Percentiles rank a stretch among this genome's conserved stretches.
Evolutionary conservation across 2,113 vertebrate genomes (phyloP).

Genomic region (Ageneiosus marmoratus): DNA sequence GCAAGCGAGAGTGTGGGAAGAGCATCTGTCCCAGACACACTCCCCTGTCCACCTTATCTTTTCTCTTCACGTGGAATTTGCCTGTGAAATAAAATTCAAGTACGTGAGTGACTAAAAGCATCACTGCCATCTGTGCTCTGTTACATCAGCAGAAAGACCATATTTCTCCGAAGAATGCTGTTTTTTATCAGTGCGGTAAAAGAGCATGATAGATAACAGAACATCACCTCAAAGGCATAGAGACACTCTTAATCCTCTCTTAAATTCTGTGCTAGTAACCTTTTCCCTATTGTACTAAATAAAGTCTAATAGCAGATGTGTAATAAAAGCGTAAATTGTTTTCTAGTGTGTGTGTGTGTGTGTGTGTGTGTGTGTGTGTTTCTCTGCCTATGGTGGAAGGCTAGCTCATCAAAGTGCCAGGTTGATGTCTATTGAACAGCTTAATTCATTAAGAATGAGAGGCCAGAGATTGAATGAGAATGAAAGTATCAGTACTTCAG

Average conservation of each 20-base stretch:
- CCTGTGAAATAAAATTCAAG: constrained; percentile 36
- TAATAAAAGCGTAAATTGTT: background rate
- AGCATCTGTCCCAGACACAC: background rate
- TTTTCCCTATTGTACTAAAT: background rate
- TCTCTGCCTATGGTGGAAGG: constrained; percentile 15
- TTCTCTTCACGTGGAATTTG: constrained; percentile 24
- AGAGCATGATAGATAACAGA: background rate
- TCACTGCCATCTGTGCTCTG: background rate
- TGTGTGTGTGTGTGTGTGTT: too few relatives aligned
- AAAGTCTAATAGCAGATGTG: background rate
- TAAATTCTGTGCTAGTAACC: background rate
- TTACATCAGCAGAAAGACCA: background rate
- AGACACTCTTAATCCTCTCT: background rate
- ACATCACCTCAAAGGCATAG: background rate
- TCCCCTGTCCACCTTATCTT: constrained; percentile 1
- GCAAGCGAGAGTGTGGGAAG: background rate
- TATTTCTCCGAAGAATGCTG: constrained; percentile 1
- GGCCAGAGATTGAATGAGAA: constrained; percentile 43
- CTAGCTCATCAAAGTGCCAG: constrained; percentile 43
- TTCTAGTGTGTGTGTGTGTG: background rate
- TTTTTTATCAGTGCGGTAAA: constrained; percentile 13
- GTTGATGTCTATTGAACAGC: constrained; percentile 53
- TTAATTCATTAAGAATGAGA: constrained; percentile 51
- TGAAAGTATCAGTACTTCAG: constrained; percentile 29
- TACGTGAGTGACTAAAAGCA: constrained; percentile 38